phyloP scores from a whole-genome alignment of 2,888 invertebrate species.

The Dione juno region DNA sequence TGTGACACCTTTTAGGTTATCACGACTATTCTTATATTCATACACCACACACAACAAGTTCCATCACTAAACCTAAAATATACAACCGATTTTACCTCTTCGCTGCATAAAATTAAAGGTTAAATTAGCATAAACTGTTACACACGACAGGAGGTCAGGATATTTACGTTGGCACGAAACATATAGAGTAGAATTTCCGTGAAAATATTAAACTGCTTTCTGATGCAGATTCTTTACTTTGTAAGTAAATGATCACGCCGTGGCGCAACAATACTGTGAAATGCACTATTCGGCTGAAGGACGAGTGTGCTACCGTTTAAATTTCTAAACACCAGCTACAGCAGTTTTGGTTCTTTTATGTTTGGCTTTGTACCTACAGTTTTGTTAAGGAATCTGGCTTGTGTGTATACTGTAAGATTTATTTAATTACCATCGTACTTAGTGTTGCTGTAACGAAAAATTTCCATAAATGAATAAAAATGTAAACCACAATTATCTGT shows the following conservation, averaged over 20 bases:
- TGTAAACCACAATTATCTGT: too few species aligned
- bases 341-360: too few species aligned
- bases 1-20: slow-evolving; percentile 60
- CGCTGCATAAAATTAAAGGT: background rate
- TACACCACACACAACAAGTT: slow-evolving; percentile 36
- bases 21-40: slow-evolving; percentile 48
- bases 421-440: too few species aligned
- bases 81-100: slow-evolving; percentile 22
- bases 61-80: background rate
- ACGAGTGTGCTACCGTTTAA: background rate
- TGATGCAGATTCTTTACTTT: slow-evolving; percentile 41
- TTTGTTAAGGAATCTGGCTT: too few species aligned
- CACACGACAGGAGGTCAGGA: slow-evolving; percentile 16
- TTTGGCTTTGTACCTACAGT: too few species aligned
- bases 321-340: background rate
- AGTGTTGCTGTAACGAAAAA: too few species aligned
- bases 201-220: slow-evolving; percentile 47
- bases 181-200: slow-evolving; percentile 44
- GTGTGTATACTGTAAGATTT: too few species aligned
- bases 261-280: slow-evolving; percentile 21
- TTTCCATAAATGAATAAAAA: too few species aligned
- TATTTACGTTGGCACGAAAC: slow-evolving; percentile 40
- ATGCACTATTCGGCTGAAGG: background rate
- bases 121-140: slow-evolving; percentile 1
- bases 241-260: slow-evolving; percentile 40